phyloP scores from a whole-genome alignment of 2,797 vertebrate species.

The Gymnothorax javanicus region DNA sequence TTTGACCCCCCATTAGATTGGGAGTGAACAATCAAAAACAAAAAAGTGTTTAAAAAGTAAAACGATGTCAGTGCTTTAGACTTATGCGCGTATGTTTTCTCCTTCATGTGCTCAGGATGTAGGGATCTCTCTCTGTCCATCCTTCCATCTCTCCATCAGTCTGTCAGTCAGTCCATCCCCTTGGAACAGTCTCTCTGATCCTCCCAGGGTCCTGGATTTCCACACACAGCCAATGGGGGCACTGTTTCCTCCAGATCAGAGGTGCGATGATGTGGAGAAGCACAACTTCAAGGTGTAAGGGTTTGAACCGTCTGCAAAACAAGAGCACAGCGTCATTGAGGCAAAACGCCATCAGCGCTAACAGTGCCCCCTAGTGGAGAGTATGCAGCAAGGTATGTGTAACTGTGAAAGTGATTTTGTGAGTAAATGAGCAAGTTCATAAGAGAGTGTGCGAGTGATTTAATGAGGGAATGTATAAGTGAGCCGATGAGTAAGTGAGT shows the following conservation, averaged over 20 bases:
- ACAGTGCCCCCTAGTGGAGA: too few species aligned
- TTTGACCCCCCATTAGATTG: constrained; percentile 6
- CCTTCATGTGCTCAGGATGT: background rate
- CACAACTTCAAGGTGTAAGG: constrained; percentile 96
- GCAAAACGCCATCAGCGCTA: too few species aligned
- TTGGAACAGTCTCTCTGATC: background rate
- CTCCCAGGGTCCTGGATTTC: background rate
- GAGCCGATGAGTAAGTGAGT: too few species aligned
- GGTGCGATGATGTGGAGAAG: constrained; percentile 82
- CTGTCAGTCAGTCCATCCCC: background rate
- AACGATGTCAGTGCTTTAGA: constrained; percentile 31
- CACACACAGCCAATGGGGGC: background rate
- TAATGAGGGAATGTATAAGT: too few species aligned
- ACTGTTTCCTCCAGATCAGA: constrained; percentile 30
- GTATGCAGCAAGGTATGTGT: too few species aligned
- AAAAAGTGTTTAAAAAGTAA: background rate
- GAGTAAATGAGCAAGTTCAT: too few species aligned
- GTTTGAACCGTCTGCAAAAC: constrained; percentile 77
- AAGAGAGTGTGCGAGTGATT: too few species aligned
- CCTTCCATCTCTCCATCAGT: background rate
- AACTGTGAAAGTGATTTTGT: too few species aligned
- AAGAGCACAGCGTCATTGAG: constrained; percentile 22
- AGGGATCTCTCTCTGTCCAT: constrained; percentile 2
- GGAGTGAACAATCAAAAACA: background rate
- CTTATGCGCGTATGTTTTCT: constrained; percentile 17